phyloP scores from a whole-genome alignment of 2,113 vertebrate species.

The Myrmecophaga tridactyla region DNA sequence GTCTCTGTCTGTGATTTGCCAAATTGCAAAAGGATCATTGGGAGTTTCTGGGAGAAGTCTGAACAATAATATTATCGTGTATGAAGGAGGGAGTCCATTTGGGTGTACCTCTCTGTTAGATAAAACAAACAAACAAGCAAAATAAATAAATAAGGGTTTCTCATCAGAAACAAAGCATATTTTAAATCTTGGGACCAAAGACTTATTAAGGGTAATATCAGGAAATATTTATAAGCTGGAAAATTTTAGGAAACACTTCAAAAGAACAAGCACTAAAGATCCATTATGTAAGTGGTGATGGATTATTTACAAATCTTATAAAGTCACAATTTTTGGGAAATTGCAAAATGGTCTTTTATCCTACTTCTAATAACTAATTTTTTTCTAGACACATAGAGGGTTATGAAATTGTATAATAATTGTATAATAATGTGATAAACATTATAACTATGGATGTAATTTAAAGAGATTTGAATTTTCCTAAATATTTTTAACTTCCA shows the following conservation, averaged over 20 bases:
- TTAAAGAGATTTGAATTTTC: background rate
- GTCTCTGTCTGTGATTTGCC: constrained; percentile 95
- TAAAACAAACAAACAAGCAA: constrained; percentile 28
- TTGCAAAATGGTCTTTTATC: background rate
- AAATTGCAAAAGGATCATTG: constrained; percentile 93
- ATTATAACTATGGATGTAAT: background rate
- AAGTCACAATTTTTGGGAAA: constrained; percentile 23
- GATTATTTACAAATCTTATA: constrained; percentile 24
- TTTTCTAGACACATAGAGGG: background rate
- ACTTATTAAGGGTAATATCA: background rate
- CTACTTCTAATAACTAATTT: background rate
- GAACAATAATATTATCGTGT: constrained; percentile 95
- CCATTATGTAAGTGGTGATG: background rate
- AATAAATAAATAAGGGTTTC: background rate
- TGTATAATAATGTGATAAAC: constrained; percentile 6
- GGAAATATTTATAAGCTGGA: background rate
- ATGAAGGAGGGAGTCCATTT: constrained; percentile 90
- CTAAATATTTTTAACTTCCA: constrained; percentile 15
- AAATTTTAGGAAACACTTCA: background rate
- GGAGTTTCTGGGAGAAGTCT: constrained; percentile 94
- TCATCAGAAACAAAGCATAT: constrained; percentile 28
- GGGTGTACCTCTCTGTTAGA: constrained; percentile 94
- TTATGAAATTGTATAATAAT: background rate
- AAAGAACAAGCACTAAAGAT: constrained; percentile 25
- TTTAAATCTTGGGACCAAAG: background rate